Evolutionary conservation across 2,888 invertebrate species (phyloP).

Genomic region (Drosophila cyrtoloma): DNA sequence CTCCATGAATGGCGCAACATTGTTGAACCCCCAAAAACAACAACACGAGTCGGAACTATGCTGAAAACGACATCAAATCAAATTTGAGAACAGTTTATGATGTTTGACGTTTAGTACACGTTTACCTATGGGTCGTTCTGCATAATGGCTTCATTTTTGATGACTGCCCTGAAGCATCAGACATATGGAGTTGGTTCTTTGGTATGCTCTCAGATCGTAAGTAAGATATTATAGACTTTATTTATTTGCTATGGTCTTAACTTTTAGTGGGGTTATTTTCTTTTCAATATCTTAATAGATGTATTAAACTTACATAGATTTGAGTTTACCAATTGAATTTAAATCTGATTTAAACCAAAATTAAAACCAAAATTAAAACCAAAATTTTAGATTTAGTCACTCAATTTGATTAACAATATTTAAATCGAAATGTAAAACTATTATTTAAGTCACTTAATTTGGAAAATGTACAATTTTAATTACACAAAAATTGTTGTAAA

Average conservation of each 20-base stretch:
- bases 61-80: constrained; percentile 57
- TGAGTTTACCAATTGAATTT: neutral
- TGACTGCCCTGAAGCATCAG: constrained; percentile 27
- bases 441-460: neutral
- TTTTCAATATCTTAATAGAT: neutral
- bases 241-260: neutral
- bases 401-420: neutral
- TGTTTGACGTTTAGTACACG: constrained; percentile 49
- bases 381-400: neutral
- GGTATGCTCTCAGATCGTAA: neutral
- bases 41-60: constrained; percentile 38
- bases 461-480: neutral
- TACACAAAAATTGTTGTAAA: accelerated
- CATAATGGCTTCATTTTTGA: constrained; percentile 54
- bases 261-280: neutral
- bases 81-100: constrained; percentile 50
- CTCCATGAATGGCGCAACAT: constrained; percentile 68
- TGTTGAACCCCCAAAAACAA: constrained; percentile 33
- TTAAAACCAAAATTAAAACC: too few species aligned
- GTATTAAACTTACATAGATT: neutral
- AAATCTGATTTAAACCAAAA: neutral
- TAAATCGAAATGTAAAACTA: neutral
- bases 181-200: neutral
- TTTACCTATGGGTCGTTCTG: constrained; percentile 29
- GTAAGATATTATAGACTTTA: neutral